These are phyloP conservation scores for Xanthorhoe spadicearia DNA, from an alignment of 2,888 invertebrate genomes.

Conservation along the genomic window DNA sequence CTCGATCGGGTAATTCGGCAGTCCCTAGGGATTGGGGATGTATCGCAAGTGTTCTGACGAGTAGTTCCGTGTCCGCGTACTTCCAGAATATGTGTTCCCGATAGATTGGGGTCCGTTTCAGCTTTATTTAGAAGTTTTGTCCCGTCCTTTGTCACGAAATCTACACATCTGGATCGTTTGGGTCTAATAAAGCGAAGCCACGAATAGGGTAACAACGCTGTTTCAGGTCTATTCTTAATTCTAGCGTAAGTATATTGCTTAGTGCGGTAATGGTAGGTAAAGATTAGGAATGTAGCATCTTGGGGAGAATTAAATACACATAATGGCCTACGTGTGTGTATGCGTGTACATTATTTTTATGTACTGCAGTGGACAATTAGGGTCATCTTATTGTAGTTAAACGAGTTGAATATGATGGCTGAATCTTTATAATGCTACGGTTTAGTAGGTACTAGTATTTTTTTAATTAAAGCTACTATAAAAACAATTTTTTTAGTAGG, in stretches of 20 bases:
- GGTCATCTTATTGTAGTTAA: no score
- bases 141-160: conserved; percentile 29
- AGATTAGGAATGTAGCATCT: background rate
- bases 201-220: background rate
- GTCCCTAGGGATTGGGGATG: conserved; percentile 46
- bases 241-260: background rate
- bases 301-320: background rate
- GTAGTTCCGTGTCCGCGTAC: conserved; percentile 64
- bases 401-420: no score
- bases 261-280: background rate
- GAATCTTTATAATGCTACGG: no score
- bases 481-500: background rate
- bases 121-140: conserved; percentile 41
- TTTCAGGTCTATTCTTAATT: conserved; percentile 21
- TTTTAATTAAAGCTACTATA: no score
- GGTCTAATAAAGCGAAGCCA: conserved; percentile 32
- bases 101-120: conserved; percentile 41
- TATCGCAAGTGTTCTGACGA: conserved; percentile 49
- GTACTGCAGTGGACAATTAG: no score
- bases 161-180: conserved; percentile 25
- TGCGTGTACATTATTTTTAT: no score
- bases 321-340: background rate
- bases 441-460: no score
- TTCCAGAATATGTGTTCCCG: conserved; percentile 60
- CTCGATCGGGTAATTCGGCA: conserved; percentile 56